Evolutionary conservation across 2,113 vertebrate species (phyloP).

Genomic region (Pseudopodoces humilis): DNA sequence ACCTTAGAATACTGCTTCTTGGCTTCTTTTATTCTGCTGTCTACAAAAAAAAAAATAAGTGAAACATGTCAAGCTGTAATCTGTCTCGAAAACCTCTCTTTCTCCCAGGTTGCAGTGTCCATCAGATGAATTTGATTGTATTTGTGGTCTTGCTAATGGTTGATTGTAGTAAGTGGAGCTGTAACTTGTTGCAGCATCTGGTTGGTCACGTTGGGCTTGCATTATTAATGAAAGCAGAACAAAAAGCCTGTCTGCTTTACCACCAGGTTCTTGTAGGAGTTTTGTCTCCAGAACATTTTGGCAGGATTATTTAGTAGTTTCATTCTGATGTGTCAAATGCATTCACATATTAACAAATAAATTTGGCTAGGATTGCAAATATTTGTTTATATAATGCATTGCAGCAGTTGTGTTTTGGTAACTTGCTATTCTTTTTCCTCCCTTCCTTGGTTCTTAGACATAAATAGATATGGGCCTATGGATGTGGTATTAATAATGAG

Average conservation of each 20-base stretch:
- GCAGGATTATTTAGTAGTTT: background rate
- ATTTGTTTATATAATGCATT: background rate
- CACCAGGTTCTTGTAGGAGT: background rate
- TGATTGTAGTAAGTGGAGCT: background rate
- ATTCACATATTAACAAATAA: background rate
- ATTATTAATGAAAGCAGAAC: background rate
- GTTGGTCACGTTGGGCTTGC: background rate
- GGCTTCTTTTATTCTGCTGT: background rate
- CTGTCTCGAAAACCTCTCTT: background rate
- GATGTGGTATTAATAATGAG: background rate
- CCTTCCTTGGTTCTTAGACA: background rate
- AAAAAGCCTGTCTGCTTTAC: background rate
- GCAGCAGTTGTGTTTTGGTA: background rate
- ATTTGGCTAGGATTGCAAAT: background rate
- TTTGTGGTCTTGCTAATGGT: background rate
- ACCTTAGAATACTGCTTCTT: background rate
- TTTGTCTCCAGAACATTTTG: background rate
- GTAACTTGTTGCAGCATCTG: background rate
- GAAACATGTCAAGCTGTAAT: background rate
- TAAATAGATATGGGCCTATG: background rate
- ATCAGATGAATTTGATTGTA: background rate
- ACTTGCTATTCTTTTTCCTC: background rate
- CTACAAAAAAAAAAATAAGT: background rate
- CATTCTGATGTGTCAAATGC: background rate
- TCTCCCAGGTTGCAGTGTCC: background rate